Percentiles rank a stretch among this genome's conserved stretches.
Conservation (phyloP, 2,797 vertebrate species). For the Nyctibius grandis region DNA sequence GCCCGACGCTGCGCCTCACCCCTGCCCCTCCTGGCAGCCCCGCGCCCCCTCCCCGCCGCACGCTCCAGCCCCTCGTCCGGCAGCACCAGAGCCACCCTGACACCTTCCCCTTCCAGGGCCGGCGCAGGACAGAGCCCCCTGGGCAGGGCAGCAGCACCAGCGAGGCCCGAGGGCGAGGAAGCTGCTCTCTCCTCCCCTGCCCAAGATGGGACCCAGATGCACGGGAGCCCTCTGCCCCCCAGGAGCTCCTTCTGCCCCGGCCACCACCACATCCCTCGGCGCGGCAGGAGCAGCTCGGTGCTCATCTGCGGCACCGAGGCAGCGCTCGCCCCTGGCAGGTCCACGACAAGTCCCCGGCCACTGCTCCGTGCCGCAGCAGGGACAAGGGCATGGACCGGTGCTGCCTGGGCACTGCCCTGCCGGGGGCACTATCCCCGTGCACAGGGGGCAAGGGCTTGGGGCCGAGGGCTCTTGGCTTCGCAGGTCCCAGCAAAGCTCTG, state of each 20-base stretch:
- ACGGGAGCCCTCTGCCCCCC: fast-evolving
- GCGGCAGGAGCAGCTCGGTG: background rate
- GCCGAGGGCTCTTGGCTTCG: background rate
- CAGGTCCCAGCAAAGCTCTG: background rate
- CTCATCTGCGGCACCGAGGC: background rate
- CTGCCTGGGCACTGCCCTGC: background rate
- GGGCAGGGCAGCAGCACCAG: background rate
- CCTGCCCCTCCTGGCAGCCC: background rate
- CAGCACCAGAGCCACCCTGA: fast-evolving
- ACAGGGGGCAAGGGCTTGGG: background rate
- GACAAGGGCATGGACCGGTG: fast-evolving
- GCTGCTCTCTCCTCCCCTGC: background rate
- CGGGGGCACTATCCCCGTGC: fast-evolving
- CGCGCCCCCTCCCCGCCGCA: fast-evolving
- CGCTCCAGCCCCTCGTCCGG: background rate
- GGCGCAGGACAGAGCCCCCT: background rate
- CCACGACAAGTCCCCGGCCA: fast-evolving
- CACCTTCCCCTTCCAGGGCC: background rate
- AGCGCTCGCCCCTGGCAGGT: background rate
- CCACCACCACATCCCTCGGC: background rate
- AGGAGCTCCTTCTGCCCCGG: background rate
- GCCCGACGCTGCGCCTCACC: fast-evolving
- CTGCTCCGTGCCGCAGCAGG: background rate
- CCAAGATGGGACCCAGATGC: fast-evolving
- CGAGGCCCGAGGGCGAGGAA: fast-evolving